Evolutionary conservation across 2,113 vertebrate species (phyloP).

Genomic region (Diadophis punctatus): DNA sequence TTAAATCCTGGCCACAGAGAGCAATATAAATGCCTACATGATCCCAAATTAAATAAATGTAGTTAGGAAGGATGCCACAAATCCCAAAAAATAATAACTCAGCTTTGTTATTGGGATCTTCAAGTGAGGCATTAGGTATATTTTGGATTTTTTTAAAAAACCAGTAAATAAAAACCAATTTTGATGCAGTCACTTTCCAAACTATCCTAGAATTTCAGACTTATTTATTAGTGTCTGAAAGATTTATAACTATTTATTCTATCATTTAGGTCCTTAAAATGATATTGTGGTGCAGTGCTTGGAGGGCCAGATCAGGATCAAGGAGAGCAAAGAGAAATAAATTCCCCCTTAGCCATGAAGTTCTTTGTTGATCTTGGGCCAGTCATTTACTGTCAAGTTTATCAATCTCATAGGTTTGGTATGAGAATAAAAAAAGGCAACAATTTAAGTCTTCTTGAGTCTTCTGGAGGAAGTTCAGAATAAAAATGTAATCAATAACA

Average conservation of each 20-base stretch:
- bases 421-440: neutral
- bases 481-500: neutral
- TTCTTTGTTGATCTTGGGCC: neutral
- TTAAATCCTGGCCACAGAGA: constrained; percentile 39
- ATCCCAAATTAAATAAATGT: constrained; percentile 48
- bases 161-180: neutral
- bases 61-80: constrained; percentile 31
- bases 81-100: constrained; percentile 46
- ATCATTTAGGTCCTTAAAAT: neutral
- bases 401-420: neutral
- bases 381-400: neutral
- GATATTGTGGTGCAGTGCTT: neutral
- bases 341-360: neutral
- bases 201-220: neutral
- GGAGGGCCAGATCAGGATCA: neutral
- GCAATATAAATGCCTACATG: constrained; percentile 32
- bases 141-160: neutral
- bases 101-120: constrained; percentile 17
- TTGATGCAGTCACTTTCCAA: neutral
- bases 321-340: neutral
- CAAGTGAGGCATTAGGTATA: neutral
- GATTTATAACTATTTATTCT: neutral
- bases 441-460: neutral
- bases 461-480: neutral
- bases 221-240: neutral